Evolutionary conservation across 2,113 vertebrate genomes (phyloP).

Genomic region (Ophiodon elongatus): DNA sequence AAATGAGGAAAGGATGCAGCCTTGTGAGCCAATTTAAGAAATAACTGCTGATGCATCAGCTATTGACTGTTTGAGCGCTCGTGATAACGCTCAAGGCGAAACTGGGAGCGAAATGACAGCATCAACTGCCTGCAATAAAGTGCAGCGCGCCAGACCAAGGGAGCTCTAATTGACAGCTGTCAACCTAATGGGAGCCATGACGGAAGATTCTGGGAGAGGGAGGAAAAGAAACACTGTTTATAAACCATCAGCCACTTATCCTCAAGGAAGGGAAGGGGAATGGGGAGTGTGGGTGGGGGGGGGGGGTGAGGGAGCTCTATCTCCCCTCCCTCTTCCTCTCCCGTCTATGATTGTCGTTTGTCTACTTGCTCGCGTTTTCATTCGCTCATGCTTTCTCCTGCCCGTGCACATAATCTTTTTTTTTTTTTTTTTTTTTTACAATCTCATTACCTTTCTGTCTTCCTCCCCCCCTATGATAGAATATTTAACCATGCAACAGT

Average conservation of each 20-base stretch:
- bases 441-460: conserved; percentile 76
- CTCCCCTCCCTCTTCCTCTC: conserved; percentile 55
- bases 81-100: conserved; percentile 97
- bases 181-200: conserved; percentile 94
- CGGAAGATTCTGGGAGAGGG: conserved; percentile 90
- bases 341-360: conserved; percentile 70
- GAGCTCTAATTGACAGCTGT: conserved; percentile 98
- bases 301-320: conserved; percentile 31
- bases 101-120: conserved; percentile 97
- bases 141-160: conserved; percentile 94
- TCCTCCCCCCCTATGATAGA: conserved; percentile 66
- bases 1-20: conserved; percentile 88
- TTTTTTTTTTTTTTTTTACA: conserved; percentile 53
- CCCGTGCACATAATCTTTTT: conserved; percentile 68
- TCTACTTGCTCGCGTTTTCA: conserved; percentile 74
- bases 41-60: conserved; percentile 98
- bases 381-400: conserved; percentile 66
- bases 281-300: too few relatives aligned
- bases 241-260: conserved; percentile 87
- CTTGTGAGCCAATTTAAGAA: conserved; percentile 97
- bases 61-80: conserved; percentile 95
- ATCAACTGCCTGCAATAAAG: conserved; percentile 96
- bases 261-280: conserved; percentile 74
- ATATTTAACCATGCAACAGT: conserved; percentile 75
- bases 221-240: conserved; percentile 88